These are phyloP conservation scores for Drosophila lowei DNA, from an alignment of 1,140 invertebrate species.

Conservation along the genomic window DNA sequence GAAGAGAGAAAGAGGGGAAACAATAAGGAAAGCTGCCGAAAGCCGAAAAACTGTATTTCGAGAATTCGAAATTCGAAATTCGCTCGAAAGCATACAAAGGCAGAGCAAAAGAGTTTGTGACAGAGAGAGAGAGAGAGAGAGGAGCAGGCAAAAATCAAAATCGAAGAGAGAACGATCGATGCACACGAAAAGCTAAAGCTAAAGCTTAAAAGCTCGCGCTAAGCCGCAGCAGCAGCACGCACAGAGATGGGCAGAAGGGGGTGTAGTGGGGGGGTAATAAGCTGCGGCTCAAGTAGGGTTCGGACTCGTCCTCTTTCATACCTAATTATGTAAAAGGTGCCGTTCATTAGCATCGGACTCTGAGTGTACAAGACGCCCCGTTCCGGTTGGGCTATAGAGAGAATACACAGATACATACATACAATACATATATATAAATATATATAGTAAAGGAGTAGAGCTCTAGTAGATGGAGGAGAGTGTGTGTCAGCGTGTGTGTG, in stretches of 20 bases:
- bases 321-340: constrained; percentile 83
- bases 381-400: constrained; percentile 73
- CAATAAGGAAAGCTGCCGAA: too few species aligned
- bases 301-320: constrained; percentile 57
- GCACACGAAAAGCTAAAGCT: constrained; percentile 19
- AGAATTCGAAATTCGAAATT: too few species aligned
- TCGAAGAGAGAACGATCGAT: not conserved
- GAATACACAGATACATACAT: constrained; percentile 34
- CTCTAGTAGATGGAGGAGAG: constrained; percentile 8
- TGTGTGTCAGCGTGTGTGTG: constrained; percentile 12
- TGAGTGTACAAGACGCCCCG: constrained; percentile 80
- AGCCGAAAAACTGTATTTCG: not conserved
- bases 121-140: not conserved
- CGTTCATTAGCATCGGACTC: constrained; percentile 82
- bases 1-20: not conserved
- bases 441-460: constrained; percentile 31
- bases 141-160: constrained; percentile 27
- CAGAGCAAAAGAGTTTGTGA: too few species aligned
- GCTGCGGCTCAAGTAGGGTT: constrained; percentile 33
- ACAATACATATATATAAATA: constrained; percentile 57
- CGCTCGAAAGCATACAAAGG: too few species aligned
- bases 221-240: constrained; percentile 33
- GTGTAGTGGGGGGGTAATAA: constrained; percentile 3
- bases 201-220: not conserved
- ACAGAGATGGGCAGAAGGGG: constrained; percentile 37